Base-by-base conservation (phyloP, 1,140 invertebrate genomes). In the Ladona fulva region DNA sequence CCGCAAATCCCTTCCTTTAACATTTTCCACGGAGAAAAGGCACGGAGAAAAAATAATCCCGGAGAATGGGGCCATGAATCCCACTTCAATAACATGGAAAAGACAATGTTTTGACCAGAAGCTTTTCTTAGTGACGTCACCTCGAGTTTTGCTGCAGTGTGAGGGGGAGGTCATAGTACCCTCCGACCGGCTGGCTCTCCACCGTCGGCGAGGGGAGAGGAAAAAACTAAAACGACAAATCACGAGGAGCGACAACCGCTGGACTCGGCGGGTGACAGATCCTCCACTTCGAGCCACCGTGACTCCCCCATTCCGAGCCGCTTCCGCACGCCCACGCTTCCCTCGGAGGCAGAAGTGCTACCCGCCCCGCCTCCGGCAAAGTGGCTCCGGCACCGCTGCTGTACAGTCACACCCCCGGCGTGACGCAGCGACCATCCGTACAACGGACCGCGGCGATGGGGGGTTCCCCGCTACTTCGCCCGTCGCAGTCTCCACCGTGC, bases 181-280 rank as follows among this genome's bases (percentile, higher is more conserved):
- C 44, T 6, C 14, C 52, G 14, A 3, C 52, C n/a, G n/a, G 52
- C n/a, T n/a, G n/a, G n/a, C n/a, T n/a, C n/a, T n/a, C n/a, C 44
- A 52, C 44, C 19, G 44, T 11, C 10, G 44, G 44, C 19, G 44
- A 52, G 44, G 44, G 44, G 44, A 11, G 19, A 19, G 19, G 12
- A 66, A 66, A 66, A 66, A 66, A 66, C 14, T 66, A 66, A 66
- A 66, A 66, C 52, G 52, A 66, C 52, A 66, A 66, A 66, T 66
- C 52, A 66, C 14, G 52, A 1, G 52, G n/a, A 66, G n/a, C 52
- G 52, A 66, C 52, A 66, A 19, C 14, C 52, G 14, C 52, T 12
- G 52, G 52, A 66, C 16, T 12, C 52, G 52, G 52, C 52, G 52
- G 52, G 52, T 66, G 52, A 19, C 52, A 66, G 29, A 37, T 37